Conservation (phyloP, 2,113 vertebrate species). For the Arothron firmamentum region DNA sequence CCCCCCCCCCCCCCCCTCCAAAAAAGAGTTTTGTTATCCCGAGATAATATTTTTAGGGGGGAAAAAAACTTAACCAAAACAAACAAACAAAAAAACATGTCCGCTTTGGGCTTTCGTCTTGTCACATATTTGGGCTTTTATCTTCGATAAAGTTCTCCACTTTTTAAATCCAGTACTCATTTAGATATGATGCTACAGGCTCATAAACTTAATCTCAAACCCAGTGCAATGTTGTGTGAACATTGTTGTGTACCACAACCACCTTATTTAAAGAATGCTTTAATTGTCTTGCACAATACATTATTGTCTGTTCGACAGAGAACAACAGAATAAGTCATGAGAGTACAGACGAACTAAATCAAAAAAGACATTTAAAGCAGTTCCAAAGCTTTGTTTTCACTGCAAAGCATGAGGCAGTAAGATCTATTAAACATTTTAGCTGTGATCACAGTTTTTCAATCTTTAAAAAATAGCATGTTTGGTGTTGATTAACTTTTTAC, state of each 20-base stretch:
- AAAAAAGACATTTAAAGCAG: conserved; percentile 24
- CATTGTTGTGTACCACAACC: neutral
- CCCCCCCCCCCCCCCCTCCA: too few relatives aligned
- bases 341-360: conserved; percentile 30
- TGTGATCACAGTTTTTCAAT: conserved; percentile 9
- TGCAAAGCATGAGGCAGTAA: conserved; percentile 30
- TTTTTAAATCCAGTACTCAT: too few relatives aligned
- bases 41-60: too few relatives aligned
- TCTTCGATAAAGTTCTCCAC: too few relatives aligned
- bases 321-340: conserved; percentile 49
- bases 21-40: too few relatives aligned
- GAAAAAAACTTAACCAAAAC: too few relatives aligned
- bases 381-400: conserved; percentile 18
- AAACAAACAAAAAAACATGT: too few relatives aligned
- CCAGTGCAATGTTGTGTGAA: neutral
- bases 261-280: conserved; percentile 49
- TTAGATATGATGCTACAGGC: too few relatives aligned
- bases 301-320: conserved; percentile 44
- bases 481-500: neutral
- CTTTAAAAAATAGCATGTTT: conserved; percentile 43
- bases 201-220: too few relatives aligned
- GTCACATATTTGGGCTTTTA: too few relatives aligned
- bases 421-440: conserved; percentile 22
- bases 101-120: too few relatives aligned
- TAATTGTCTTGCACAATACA: conserved; percentile 53